Evolutionary conservation across 2,113 vertebrate species (phyloP).

Genomic region (Pygathrix nemaeus): DNA sequence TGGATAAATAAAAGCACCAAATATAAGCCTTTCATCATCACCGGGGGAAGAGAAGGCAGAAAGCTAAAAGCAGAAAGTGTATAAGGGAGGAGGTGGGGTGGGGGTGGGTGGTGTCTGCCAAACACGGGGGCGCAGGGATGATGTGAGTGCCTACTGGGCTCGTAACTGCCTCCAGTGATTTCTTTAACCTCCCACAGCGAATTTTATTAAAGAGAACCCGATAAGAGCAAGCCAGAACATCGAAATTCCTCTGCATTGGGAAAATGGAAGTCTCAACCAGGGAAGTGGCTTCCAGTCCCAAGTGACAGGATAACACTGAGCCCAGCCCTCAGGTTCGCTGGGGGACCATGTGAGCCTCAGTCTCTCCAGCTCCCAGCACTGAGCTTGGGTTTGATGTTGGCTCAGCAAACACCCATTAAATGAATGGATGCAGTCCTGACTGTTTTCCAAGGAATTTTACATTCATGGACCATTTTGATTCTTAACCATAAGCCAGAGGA

Average conservation of each 20-base stretch:
- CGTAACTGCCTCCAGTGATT: neutral
- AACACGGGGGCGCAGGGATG: neutral
- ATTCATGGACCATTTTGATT: neutral
- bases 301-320: fast-evolving
- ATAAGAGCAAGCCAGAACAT: neutral
- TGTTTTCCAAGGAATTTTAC: neutral
- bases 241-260: neutral
- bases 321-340: fast-evolving
- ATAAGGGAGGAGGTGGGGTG: neutral
- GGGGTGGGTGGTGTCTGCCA: neutral
- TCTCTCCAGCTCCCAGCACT: neutral
- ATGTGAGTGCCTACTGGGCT: neutral
- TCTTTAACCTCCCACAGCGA: neutral
- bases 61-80: constrained; percentile 31
- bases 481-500: neutral
- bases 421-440: no score
- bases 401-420: neutral
- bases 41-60: neutral
- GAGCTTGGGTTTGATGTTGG: fast-evolving
- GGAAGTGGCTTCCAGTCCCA: neutral
- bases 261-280: neutral
- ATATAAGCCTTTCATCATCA: constrained; percentile 29
- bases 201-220: neutral
- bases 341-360: neutral
- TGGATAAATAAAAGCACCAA: constrained; percentile 53